Evolutionary conservation across 2,113 vertebrate genomes (phyloP), one percentile per base, ranked within the genome.

Genomic region (Gnathonemus echidnorhynchus): DNA sequence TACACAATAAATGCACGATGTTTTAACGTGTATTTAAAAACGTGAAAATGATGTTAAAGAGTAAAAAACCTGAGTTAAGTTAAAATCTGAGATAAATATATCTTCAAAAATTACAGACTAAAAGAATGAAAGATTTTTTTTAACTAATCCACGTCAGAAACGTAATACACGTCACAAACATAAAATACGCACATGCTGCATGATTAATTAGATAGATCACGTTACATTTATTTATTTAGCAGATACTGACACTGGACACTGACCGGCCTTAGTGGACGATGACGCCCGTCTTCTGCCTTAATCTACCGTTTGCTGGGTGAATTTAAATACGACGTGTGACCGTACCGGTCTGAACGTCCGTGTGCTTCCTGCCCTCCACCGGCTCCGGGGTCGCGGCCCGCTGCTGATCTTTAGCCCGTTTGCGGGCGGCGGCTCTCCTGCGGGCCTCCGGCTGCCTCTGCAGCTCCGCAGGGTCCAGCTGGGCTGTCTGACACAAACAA

Each of bases 321-420:
- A 62, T 62, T 66, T 66, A 66, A 11, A 66, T 27, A 66, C 62
- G n/a, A n/a, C 62, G 35, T 48, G 42, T 21, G 0, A 56, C 89
- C 89, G 4, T 86, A 99, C 98, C 98, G 93, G 98, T 99, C 91
- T 99, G 98, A 9, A 99, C 96, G 0, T 96, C 93, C 31, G 95
- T 58, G 0, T 99, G 97, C 86, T 94, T 93, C 89, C 97, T 95
- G 80, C 97, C 97, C 80, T 96, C 94, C 48, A 97, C 90, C 0
- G 97, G 92, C 15, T 97, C 96, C 0, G 97, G 97, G 0, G 96
- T 97, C 88, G 42, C 93, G 0, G 89, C 50, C 35, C 86, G 92
- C 50, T 94, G 88, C 88, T 95, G 94, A n/a, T 96, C 96, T 49
- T 92, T 93, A 58, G 94, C 88, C 0, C 53, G 90, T 70, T 93